Evolutionary conservation across 2,888 invertebrate genomes (phyloP).

Genomic region (Drosophila macrospina): DNA sequence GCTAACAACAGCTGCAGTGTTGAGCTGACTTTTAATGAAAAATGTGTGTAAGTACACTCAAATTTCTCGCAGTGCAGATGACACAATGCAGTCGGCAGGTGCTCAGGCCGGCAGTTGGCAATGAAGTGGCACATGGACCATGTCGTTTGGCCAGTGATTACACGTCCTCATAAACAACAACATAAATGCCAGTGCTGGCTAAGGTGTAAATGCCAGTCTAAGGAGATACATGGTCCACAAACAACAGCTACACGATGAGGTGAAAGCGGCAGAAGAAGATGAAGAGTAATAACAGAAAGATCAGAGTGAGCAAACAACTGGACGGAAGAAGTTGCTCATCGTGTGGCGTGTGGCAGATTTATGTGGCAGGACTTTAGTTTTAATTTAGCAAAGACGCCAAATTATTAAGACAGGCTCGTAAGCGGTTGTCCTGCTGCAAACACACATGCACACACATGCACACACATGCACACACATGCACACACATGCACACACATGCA

Average conservation of each 20-base stretch:
- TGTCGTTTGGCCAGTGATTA: conserved; percentile 67
- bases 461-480: conserved; percentile 10
- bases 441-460: conserved; percentile 4
- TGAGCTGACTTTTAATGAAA: too few relatives aligned
- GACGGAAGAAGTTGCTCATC: conserved; percentile 28
- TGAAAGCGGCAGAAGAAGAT: too few relatives aligned
- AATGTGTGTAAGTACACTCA: too few relatives aligned
- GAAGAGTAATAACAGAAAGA: neutral
- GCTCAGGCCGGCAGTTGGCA: conserved; percentile 20
- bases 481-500: conserved; percentile 6
- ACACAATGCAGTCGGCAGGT: conserved; percentile 8
- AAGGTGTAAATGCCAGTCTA: conserved; percentile 50
- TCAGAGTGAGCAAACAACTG: conserved; percentile 14
- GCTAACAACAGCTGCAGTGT: too few relatives aligned
- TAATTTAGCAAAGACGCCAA: conserved; percentile 72
- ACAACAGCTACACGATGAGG: neutral
- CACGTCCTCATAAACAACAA: conserved; percentile 73
- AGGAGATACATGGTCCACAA: conserved; percentile 20
- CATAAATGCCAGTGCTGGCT: conserved; percentile 40
- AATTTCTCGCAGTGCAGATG: conserved; percentile 8
- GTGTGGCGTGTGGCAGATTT: conserved; percentile 47
- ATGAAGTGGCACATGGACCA: conserved; percentile 68
- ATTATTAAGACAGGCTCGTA: conserved; percentile 65
- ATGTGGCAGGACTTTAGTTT: conserved; percentile 72
- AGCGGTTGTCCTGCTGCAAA: conserved; percentile 20